Percentiles rank a stretch among this genome's conserved stretches.
Conservation (phyloP, 92 coral and sea anemone genomes). For the Ricordea florida region DNA sequence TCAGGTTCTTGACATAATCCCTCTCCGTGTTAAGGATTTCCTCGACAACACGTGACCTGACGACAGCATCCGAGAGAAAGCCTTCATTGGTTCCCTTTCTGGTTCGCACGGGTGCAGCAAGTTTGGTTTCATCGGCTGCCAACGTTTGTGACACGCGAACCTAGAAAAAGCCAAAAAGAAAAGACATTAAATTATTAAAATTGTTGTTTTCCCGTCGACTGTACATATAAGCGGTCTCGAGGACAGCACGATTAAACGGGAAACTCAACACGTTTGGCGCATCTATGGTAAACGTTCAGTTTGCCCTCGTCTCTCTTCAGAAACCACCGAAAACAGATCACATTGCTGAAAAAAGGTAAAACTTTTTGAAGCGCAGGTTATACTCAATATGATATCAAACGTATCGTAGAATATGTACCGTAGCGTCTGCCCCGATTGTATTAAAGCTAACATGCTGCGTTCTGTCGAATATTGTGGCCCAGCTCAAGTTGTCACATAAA, state of each 20-base stretch:
- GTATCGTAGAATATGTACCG: no score
- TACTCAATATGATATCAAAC: no score
- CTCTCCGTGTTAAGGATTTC: constrained; percentile 92
- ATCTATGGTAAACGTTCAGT: not conserved
- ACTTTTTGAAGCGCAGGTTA: no score
- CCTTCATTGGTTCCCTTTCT: constrained; percentile 81
- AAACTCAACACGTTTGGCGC: not conserved
- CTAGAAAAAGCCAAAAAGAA: constrained; percentile 18
- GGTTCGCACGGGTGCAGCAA: constrained; percentile 78
- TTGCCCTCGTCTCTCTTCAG: not conserved
- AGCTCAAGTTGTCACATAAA: no score
- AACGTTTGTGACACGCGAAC: constrained; percentile 83
- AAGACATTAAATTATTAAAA: not conserved
- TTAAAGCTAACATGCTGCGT: no score
- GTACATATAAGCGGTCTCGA: no score
- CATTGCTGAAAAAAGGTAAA: no score
- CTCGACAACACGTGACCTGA: constrained; percentile 86
- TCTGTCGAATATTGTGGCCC: no score
- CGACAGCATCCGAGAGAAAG: constrained; percentile 74
- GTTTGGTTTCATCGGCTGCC: constrained; percentile 68
- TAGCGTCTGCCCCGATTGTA: no score
- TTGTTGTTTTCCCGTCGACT: no score
- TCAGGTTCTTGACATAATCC: constrained; percentile 92
- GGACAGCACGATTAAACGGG: no score
- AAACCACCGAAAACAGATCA: no score